These are phyloP conservation scores for Ridgeia piscesae DNA, from an alignment of 1,140 invertebrate species.

Conservation along the genomic window DNA sequence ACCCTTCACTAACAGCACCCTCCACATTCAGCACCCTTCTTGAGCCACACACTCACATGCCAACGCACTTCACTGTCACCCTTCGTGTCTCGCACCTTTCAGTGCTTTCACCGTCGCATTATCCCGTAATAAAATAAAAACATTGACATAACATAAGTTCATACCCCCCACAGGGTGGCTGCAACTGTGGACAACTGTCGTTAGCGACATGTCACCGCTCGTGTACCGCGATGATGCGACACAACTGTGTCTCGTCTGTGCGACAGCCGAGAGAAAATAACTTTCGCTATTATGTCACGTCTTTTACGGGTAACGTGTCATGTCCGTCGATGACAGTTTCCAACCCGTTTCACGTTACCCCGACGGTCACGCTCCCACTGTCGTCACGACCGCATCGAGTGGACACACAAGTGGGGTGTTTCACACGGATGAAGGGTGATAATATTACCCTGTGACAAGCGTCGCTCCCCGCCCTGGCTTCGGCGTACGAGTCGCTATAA, in stretches of 20 bases:
- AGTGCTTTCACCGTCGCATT: neutral
- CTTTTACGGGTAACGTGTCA: no score
- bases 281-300: no score
- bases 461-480: neutral
- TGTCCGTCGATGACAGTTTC: no score
- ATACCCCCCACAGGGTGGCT: neutral
- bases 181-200: no score
- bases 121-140: neutral
- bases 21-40: no score
- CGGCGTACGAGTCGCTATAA: neutral
- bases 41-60: neutral
- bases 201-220: no score
- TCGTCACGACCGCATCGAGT: neutral
- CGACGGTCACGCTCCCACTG: neutral
- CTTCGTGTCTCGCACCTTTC: neutral
- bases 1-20: no score
- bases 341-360: no score
- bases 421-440: neutral
- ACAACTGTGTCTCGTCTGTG: no score
- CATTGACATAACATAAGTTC: neutral
- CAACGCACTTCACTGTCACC: neutral
- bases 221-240: no score
- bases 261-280: no score
- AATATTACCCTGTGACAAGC: neutral
- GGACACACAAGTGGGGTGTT: neutral